phyloP scores from a whole-genome alignment of 2,797 vertebrate species.

The Melanotaenia boesemani region DNA sequence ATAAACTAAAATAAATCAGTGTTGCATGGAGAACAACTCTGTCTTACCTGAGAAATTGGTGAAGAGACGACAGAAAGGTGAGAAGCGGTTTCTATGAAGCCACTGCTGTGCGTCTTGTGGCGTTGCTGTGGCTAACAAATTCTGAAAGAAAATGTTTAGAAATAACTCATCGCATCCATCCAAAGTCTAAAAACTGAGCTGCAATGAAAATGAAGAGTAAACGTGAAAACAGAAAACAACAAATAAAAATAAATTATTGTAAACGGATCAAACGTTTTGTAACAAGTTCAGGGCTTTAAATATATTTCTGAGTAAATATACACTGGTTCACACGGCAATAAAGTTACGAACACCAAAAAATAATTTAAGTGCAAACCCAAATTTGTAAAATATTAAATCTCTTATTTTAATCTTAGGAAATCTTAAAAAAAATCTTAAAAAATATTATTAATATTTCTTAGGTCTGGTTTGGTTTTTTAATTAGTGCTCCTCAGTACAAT shows the following conservation, averaged over 20 bases:
- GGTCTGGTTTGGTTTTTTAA: too few species aligned
- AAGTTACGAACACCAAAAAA: too few species aligned
- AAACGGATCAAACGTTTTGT: too few species aligned
- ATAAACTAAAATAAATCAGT: not conserved
- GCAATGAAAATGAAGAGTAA: not conserved
- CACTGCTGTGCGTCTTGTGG: conserved; percentile 98
- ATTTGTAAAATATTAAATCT: too few species aligned
- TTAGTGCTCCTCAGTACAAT: too few species aligned
- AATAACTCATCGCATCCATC: not conserved
- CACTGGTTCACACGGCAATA: too few species aligned
- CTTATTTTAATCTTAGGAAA: too few species aligned
- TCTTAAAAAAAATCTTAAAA: too few species aligned
- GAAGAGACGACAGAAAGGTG: conserved; percentile 92
- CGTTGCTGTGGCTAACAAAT: conserved; percentile 92
- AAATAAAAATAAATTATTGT: not conserved
- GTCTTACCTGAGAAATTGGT: conserved; percentile 94
- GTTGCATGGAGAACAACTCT: not conserved
- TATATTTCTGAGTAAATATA: too few species aligned
- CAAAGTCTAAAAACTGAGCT: not conserved
- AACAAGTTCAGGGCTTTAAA: too few species aligned
- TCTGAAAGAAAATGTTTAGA: conserved; percentile 76
- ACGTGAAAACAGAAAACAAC: not conserved
- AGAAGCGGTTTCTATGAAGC: conserved; percentile 96
- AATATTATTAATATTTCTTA: too few species aligned
- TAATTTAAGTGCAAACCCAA: too few species aligned